Conservation (phyloP, 2,113 vertebrate genomes). For the Ochotona princeps region DNA sequence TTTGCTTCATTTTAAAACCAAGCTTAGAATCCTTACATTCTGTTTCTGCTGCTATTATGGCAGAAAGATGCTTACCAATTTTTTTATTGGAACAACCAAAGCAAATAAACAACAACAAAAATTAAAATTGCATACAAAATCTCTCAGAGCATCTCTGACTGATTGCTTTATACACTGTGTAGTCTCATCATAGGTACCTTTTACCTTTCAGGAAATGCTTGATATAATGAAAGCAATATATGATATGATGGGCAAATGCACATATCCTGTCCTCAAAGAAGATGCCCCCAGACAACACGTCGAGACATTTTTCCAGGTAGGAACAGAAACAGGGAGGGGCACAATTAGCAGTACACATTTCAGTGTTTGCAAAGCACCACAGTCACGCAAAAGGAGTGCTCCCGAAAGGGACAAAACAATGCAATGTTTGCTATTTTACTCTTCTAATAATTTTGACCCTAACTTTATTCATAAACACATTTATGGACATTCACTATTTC, state of each 20-base stretch:
- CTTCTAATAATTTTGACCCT: not conserved
- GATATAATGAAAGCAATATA: constrained; percentile 99
- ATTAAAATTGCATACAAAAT: not conserved
- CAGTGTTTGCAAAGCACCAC: not conserved
- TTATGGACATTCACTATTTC: not conserved
- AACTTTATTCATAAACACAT: not conserved
- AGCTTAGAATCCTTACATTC: not conserved
- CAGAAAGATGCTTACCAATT: not conserved
- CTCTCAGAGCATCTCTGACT: too few species aligned
- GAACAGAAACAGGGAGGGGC: not conserved
- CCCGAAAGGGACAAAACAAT: not conserved
- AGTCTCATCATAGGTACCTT: not conserved
- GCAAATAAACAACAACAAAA: not conserved
- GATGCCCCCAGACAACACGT: constrained; percentile 97
- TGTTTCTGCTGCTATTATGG: not conserved
- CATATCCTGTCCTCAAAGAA: constrained; percentile 96
- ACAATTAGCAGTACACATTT: not conserved
- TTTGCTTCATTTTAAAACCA: constrained; percentile 3
- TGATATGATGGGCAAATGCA: constrained; percentile 99
- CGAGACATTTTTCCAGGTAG: constrained; percentile 97
- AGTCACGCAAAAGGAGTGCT: not conserved
- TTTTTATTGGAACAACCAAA: not conserved
- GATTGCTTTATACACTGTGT: not conserved
- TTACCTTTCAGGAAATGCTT: constrained; percentile 94
- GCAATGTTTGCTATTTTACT: not conserved